phyloP scores from a whole-genome alignment of 2,888 invertebrate species.

The Tridacna gigas region DNA sequence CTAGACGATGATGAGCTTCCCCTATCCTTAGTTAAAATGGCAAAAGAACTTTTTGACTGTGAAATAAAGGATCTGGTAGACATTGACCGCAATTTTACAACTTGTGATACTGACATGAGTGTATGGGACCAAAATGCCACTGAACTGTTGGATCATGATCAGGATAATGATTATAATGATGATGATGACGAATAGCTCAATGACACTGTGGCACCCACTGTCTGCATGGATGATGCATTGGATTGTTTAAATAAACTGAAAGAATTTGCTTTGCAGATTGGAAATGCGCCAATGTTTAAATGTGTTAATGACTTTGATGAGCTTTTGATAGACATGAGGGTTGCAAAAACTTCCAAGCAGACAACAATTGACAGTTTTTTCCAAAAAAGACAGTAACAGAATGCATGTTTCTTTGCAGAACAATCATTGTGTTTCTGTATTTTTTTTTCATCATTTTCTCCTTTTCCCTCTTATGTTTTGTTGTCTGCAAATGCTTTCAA shows the following conservation, averaged over 20 bases:
- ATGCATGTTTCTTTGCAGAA: neutral
- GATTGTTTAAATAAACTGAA: neutral
- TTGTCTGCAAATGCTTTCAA: too few species aligned
- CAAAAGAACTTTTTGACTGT: conserved; percentile 30
- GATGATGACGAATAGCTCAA: neutral
- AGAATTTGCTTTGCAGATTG: conserved; percentile 6
- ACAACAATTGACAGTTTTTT: conserved; percentile 18
- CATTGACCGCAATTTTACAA: conserved; percentile 23
- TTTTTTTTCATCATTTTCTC: too few species aligned
- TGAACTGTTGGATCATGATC: neutral
- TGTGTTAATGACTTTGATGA: conserved; percentile 8
- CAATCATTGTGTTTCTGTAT: too few species aligned
- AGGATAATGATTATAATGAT: neutral
- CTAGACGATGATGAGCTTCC: conserved; percentile 24
- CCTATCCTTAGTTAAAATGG: conserved; percentile 6
- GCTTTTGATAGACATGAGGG: neutral
- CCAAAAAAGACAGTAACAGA: neutral
- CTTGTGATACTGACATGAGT: conserved; percentile 35
- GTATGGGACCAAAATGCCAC: conserved; percentile 30
- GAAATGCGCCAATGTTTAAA: neutral
- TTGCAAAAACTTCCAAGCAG: conserved; percentile 11
- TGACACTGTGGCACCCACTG: neutral
- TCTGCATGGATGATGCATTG: neutral
- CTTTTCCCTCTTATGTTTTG: too few species aligned
- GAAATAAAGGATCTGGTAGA: conserved; percentile 12